Percentiles rank a stretch among this genome's conserved stretches.
phyloP scores from a whole-genome alignment of 2,797 vertebrate species.

The Ficedula albicollis region DNA sequence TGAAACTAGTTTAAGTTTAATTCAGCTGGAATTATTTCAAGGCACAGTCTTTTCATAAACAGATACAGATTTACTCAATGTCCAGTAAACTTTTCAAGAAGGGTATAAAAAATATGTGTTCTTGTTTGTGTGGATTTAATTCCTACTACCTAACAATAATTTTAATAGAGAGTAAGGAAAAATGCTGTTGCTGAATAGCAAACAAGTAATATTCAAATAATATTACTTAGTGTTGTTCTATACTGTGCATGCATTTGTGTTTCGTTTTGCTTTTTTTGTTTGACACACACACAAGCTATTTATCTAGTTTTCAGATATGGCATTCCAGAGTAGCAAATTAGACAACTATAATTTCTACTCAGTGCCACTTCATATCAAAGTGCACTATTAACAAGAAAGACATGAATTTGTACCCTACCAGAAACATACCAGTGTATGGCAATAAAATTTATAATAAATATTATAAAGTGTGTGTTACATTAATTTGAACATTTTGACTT shows the following conservation, averaged over 20 bases:
- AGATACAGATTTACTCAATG: not conserved
- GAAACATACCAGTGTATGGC: not conserved
- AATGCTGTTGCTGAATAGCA: not conserved
- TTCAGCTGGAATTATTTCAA: not conserved
- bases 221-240: not conserved
- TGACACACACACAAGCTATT: constrained; percentile 3
- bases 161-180: not conserved
- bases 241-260: constrained; percentile 21
- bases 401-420: not conserved
- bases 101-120: not conserved
- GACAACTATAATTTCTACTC: not conserved
- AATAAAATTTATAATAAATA: constrained; percentile 25
- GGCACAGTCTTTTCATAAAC: not conserved
- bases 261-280: not conserved
- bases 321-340: constrained; percentile 32
- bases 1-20: not conserved
- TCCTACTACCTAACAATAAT: not conserved
- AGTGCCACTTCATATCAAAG: not conserved
- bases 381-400: constrained; percentile 40
- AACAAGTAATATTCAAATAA: not conserved
- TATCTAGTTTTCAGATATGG: not conserved
- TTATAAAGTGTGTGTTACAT: not conserved
- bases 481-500: constrained; percentile 19
- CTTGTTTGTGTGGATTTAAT: not conserved
- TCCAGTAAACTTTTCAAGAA: not conserved